Percentiles rank a stretch among this genome's conserved stretches.
phyloP scores from a whole-genome alignment of 1,140 invertebrate genomes.

The Heliconius congener region DNA sequence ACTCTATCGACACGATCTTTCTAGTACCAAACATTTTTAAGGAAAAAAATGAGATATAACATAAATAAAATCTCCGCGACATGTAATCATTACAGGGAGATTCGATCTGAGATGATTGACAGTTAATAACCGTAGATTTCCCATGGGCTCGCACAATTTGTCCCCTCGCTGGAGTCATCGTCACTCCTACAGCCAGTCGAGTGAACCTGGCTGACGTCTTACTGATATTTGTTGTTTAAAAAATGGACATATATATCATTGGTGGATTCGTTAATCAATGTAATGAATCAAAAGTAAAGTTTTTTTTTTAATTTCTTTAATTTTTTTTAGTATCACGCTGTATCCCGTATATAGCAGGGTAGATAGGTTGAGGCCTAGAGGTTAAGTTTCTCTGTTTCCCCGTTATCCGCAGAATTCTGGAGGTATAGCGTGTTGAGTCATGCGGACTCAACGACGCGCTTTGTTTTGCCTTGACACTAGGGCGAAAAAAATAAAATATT shows the following conservation, averaged over 20 bases:
- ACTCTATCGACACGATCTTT: background rate
- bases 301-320: no score
- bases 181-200: conserved; percentile 21
- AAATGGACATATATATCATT: background rate
- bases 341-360: no score
- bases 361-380: no score
- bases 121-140: conserved; percentile 64
- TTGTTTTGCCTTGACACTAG: no score
- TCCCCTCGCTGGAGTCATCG: conserved; percentile 32
- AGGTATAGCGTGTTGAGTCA: no score
- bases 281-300: background rate
- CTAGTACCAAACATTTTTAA: background rate
- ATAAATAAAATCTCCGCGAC: conserved; percentile 11
- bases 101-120: conserved; percentile 51
- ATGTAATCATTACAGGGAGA: conserved; percentile 33
- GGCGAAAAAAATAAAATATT: no score
- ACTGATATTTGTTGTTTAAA: conserved; percentile 4
- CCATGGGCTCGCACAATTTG: conserved; percentile 51
- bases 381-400: no score
- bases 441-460: no score
- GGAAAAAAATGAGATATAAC: background rate
- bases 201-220: conserved; percentile 40
- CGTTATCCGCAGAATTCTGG: no score
- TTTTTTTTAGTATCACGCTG: no score
- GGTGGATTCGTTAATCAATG: background rate